Evolutionary conservation across 2,888 invertebrate genomes (phyloP).

Genomic region (Epistrophe eligans): DNA sequence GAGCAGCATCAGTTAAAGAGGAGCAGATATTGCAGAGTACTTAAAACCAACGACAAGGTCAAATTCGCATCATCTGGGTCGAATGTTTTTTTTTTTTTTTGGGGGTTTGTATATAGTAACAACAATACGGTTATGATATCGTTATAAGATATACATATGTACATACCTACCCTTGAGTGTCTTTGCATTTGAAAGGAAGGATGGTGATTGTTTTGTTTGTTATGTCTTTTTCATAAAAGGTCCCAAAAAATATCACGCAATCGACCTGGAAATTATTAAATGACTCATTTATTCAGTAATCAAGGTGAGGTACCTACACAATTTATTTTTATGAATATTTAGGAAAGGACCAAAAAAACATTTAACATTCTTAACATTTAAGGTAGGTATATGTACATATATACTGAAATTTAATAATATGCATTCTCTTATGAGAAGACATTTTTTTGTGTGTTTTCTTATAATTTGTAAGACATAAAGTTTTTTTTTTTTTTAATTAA

Average conservation of each 20-base stretch:
- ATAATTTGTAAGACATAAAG: neutral
- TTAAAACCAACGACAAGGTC: conserved; percentile 57
- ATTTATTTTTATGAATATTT: neutral
- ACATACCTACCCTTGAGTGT: no score
- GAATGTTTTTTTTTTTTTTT: conserved; percentile 33
- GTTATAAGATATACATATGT: neutral
- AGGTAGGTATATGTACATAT: no score
- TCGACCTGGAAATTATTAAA: conserved; percentile 9
- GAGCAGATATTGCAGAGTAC: conserved; percentile 53
- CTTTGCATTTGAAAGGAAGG: neutral
- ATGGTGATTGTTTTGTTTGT: conserved; percentile 2
- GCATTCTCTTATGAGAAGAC: neutral
- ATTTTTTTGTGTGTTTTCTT: neutral
- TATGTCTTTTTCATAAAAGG: no score
- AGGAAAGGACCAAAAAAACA: no score
- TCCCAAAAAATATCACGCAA: neutral
- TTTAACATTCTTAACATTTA: no score
- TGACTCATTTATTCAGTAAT: neutral
- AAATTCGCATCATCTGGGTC: conserved; percentile 57
- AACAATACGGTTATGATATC: conserved; percentile 12
- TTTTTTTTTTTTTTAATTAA: neutral
- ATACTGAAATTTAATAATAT: neutral
- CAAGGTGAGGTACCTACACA: neutral
- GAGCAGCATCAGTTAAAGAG: conserved; percentile 20
- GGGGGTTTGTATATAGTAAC: conserved; percentile 9